A percentile compares a stretch with the other conserved stretches of the same genome.
Evolutionary conservation across 1,140 invertebrate species (phyloP).

Genomic region (Brachionus rotundiformis): DNA sequence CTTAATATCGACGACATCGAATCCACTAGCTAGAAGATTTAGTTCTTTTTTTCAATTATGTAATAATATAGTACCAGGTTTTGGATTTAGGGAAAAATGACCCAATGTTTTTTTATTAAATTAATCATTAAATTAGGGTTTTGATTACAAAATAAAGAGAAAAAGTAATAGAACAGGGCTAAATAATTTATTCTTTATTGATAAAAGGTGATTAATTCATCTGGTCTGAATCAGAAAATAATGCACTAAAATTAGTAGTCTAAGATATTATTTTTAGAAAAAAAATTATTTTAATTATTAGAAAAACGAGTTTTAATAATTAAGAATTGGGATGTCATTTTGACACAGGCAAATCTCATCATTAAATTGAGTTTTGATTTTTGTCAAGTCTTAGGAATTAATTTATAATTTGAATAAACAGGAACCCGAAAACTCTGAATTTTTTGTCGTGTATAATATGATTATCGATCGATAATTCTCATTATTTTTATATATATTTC

Average conservation of each 20-base stretch:
- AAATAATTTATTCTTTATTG: background rate
- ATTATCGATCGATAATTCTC: slow-evolving; percentile 48
- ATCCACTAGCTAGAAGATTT: background rate
- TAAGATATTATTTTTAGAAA: too few species aligned
- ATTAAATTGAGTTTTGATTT: background rate
- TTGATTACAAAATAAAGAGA: background rate
- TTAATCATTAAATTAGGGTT: background rate
- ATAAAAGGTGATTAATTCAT: background rate
- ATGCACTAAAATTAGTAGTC: too few species aligned
- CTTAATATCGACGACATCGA: background rate
- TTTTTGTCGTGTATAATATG: slow-evolving; percentile 30
- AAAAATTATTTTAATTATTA: background rate
- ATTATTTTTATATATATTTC: slow-evolving; percentile 36
- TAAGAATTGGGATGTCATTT: background rate
- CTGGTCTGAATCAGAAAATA: background rate
- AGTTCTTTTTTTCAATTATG: background rate
- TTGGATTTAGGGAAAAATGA: background rate
- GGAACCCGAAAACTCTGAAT: background rate
- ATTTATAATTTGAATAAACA: background rate
- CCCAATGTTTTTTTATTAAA: background rate
- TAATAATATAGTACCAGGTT: background rate
- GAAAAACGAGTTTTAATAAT: background rate
- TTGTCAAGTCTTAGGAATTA: background rate
- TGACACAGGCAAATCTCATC: background rate
- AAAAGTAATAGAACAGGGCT: background rate